Evolutionary conservation across 2,888 invertebrate species (phyloP).

Genomic region (Pandemis cinnamomeana): DNA sequence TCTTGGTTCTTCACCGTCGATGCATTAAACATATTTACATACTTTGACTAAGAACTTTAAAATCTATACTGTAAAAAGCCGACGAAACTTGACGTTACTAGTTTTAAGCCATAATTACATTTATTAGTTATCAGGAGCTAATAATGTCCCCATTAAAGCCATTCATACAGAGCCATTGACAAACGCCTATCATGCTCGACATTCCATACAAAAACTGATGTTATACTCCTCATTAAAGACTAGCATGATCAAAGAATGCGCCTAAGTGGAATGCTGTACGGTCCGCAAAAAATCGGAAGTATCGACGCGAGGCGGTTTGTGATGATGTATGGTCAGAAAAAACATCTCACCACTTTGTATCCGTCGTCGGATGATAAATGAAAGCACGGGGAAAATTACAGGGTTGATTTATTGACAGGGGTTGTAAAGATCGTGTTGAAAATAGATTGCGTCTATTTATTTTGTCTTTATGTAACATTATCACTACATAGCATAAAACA

Average conservation of each 20-base stretch:
- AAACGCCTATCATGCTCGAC: conserved; percentile 19
- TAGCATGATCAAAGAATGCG: conserved; percentile 38
- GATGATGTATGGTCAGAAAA: conserved; percentile 50
- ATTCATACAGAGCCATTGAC: conserved; percentile 24
- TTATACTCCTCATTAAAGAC: conserved; percentile 28
- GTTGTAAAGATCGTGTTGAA: conserved; percentile 30
- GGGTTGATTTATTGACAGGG: conserved; percentile 39
- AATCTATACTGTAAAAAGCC: too few relatives aligned
- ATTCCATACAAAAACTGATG: conserved; percentile 28
- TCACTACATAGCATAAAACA: too few relatives aligned
- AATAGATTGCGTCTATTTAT: conserved; percentile 15
- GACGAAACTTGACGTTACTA: too few relatives aligned
- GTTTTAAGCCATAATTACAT: too few relatives aligned
- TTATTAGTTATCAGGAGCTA: neutral
- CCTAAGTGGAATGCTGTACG: conserved; percentile 36
- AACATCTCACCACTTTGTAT: conserved; percentile 44
- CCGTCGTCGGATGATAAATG: conserved; percentile 38
- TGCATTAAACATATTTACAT: too few relatives aligned
- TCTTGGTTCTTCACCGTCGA: too few relatives aligned
- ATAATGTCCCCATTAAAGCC: conserved; percentile 6
- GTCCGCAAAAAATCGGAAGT: conserved; percentile 44
- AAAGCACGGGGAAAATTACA: conserved; percentile 25
- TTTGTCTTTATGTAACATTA: too few relatives aligned
- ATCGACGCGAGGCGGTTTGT: conserved; percentile 48
- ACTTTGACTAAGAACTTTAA: too few relatives aligned